phyloP scores from a whole-genome alignment of 2,113 vertebrate species.

The Beaufortia kweichowensis region DNA sequence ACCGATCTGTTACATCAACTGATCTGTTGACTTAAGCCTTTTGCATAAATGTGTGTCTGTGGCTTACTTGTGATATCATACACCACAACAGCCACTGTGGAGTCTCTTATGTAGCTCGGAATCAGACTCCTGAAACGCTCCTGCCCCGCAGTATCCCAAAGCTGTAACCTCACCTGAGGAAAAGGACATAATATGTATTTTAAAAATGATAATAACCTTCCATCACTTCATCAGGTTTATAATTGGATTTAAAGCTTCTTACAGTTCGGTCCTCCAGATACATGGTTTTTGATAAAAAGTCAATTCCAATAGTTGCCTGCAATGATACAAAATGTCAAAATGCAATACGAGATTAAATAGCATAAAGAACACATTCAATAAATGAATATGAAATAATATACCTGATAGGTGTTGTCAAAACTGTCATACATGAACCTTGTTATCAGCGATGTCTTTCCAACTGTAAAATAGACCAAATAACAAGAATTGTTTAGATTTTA shows the following conservation, averaged over 20 bases:
- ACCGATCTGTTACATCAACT: no score
- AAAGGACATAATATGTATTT: neutral
- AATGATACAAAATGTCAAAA: slow-evolving; percentile 41
- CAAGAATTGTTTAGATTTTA: neutral
- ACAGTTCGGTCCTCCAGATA: slow-evolving; percentile 80
- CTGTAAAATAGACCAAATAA: slow-evolving; percentile 62
- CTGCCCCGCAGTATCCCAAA: slow-evolving; percentile 57
- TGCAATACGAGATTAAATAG: neutral
- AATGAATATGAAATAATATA: slow-evolving; percentile 43
- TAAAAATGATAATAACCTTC: neutral
- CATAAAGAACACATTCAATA: neutral
- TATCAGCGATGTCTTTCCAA: slow-evolving; percentile 79
- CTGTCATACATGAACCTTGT: slow-evolving; percentile 82
- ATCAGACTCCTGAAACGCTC: slow-evolving; percentile 57
- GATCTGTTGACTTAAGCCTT: neutral
- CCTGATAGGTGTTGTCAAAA: slow-evolving; percentile 80
- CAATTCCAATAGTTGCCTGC: slow-evolving; percentile 78
- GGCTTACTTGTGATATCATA: slow-evolving; percentile 56
- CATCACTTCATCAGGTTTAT: neutral
- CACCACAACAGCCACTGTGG: slow-evolving; percentile 58
- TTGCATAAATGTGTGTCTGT: slow-evolving; percentile 5
- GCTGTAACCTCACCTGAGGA: slow-evolving; percentile 53
- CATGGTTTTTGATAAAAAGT: slow-evolving; percentile 81
- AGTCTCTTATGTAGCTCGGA: slow-evolving; percentile 57
- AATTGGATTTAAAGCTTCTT: slow-evolving; percentile 54